phyloP scores from a whole-genome alignment of 1,140 invertebrate genomes.

The Bombus confusus region DNA sequence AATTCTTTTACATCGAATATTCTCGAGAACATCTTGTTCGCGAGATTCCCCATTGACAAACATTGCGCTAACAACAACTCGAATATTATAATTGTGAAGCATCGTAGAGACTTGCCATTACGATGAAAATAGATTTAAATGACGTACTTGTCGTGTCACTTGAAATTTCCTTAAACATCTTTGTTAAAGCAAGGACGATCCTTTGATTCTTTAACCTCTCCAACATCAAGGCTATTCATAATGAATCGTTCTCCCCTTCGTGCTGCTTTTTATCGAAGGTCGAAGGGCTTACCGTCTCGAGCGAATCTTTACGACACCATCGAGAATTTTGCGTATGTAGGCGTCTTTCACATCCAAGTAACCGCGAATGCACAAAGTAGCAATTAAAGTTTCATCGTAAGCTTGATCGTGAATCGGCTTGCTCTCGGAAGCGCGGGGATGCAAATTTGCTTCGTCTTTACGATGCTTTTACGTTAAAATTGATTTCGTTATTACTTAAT shows the following conservation, averaged over 20 bases:
- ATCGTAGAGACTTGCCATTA: neutral
- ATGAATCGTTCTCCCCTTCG: neutral
- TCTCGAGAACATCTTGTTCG: neutral
- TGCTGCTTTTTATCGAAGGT: neutral
- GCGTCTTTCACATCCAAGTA: constrained; percentile 10
- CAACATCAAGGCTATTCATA: neutral
- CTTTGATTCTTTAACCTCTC: neutral
- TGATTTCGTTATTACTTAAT: neutral
- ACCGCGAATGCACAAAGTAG: constrained; percentile 24
- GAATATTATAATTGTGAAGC: neutral
- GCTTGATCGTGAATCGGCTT: neutral
- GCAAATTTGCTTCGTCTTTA: constrained; percentile 1
- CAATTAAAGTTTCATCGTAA: constrained; percentile 41
- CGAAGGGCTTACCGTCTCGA: neutral
- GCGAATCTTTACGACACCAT: neutral
- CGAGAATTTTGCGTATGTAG: constrained; percentile 10
- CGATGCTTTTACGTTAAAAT: neutral
- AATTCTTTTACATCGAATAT: neutral
- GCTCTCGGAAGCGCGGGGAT: neutral
- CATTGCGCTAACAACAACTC: neutral
- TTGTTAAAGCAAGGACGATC: neutral
- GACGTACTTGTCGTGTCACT: neutral
- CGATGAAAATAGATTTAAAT: neutral
- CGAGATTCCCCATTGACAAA: neutral
- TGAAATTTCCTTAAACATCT: neutral